Percentiles rank a stretch among this genome's conserved stretches.
These are phyloP conservation scores for Antheraea assamensis DNA, from an alignment of 2,888 invertebrate species.

Conservation along the genomic window DNA sequence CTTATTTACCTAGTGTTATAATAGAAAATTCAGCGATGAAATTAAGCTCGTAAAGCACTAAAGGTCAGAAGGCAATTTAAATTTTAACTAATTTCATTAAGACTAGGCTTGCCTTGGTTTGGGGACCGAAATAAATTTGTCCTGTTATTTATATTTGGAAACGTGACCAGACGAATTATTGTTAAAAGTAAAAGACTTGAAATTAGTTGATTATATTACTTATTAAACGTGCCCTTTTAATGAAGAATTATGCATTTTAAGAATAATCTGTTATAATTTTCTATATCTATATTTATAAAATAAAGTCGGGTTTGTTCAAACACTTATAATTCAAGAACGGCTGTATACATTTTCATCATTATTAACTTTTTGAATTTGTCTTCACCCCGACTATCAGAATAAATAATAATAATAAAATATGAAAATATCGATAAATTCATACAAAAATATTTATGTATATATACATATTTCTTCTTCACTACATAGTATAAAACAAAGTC, in stretches of 20 bases:
- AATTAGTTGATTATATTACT: conserved; percentile 42
- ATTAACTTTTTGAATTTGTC: no score
- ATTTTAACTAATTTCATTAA: conserved; percentile 40
- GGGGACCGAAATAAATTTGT: conserved; percentile 41
- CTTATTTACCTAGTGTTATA: not conserved
- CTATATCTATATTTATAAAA: no score
- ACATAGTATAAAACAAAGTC: no score
- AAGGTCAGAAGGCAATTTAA: conserved; percentile 29
- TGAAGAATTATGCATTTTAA: not conserved
- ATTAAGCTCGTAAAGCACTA: conserved; percentile 24
- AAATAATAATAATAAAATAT: no score
- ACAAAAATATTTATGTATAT: no score
- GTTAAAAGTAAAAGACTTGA: conserved; percentile 50
- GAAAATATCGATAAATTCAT: no score
- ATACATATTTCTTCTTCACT: no score
- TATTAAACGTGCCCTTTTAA: not conserved
- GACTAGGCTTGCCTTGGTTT: conserved; percentile 35
- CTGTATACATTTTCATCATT: no score
- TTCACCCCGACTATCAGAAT: no score
- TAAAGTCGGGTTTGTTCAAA: no score
- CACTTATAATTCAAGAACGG: no score
- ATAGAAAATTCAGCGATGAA: conserved; percentile 19
- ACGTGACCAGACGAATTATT: conserved; percentile 58
- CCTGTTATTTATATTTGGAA: conserved; percentile 52
- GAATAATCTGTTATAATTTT: no score